Evolutionary conservation across 2,888 invertebrate species (phyloP), one percentile per base, ranked within the genome.

Genomic region (Drosophila kanekoi): DNA sequence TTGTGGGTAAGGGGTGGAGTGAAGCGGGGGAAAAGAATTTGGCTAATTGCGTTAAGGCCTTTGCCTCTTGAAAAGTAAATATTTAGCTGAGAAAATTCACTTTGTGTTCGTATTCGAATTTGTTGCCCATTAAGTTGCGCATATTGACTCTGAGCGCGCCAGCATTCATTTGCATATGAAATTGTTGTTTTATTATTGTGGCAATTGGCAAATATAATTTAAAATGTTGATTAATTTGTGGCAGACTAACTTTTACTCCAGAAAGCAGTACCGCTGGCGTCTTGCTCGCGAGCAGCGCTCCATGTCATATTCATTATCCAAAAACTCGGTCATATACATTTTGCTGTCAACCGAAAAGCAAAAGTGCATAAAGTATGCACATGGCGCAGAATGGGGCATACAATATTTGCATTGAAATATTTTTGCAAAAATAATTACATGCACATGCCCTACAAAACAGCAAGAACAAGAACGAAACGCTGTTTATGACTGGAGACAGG

Each of bases 321-420:
- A 67, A 61, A 77, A 88, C 49, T 86, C 83, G 89, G 87, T 79
- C 89, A 82, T 70, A 87, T 73, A 67, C 65, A 89, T 79, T 81
- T 71, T 51, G 80, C 89, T 84, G 84, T 89, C 89, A 85, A 82
- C 67, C 56, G 57, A 71, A 75, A 87, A 81, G 79, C 71, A 89
- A 83, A 85, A 85, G 88, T 84, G 82, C 89, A 89, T 83, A 75
- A 83, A 87, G 68, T 72, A 87, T 81, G 68, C 56, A 56, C 37
- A 37, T 28, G 53, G 18, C 14, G 43, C 38, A 43, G 52, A 35
- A 81, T 65, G 77, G 79, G 81, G 89, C 84, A 86, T 79, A 82
- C 79, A 77, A 67, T 89, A 84, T 89, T 88, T 84, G 89, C 89
- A 83, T 82, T 86, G 59, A 87, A 89, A 88, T 86, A 89, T 82